These are phyloP conservation scores for Aurelia sp. DNA, from an alignment of 30 jellyfish, hydroid and myxozoan species.

Conservation along the genomic window DNA sequence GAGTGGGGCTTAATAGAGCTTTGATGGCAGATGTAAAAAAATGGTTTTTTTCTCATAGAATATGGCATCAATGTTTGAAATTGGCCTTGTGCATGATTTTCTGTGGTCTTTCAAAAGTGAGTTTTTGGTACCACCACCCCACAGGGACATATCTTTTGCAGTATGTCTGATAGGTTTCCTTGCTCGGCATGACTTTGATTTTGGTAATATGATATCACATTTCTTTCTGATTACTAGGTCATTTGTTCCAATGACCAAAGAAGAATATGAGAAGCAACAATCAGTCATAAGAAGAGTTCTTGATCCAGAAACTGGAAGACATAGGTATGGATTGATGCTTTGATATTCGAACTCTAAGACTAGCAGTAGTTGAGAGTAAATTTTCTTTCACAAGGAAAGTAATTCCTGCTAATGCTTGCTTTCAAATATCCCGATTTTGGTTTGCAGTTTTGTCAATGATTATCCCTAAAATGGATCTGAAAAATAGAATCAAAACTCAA, in stretches of 20 bases:
- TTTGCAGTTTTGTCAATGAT: too few relatives aligned
- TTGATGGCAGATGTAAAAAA: too few relatives aligned
- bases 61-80: too few relatives aligned
- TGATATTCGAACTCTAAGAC: not conserved
- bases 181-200: not conserved
- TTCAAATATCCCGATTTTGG: too few relatives aligned
- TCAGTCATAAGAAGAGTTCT: conserved; percentile 76
- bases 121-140: too few relatives aligned
- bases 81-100: too few relatives aligned
- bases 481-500: too few relatives aligned
- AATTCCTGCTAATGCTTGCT: too few relatives aligned
- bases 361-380: not conserved
- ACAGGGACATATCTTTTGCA: not conserved
- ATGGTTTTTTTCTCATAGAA: too few relatives aligned
- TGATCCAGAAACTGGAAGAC: conserved; percentile 96
- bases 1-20: too few relatives aligned
- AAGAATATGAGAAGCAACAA: conserved; percentile 92
- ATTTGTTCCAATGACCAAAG: conserved; percentile 92
- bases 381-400: not conserved
- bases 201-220: not conserved
- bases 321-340: conserved; percentile 48
- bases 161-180: not conserved
- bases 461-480: too few relatives aligned
- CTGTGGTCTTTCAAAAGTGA: too few relatives aligned
- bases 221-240: conserved; percentile 3